Evolutionary conservation across 2,797 vertebrate genomes (phyloP).

Genomic region (Acrocephalus scirpaceus): DNA sequence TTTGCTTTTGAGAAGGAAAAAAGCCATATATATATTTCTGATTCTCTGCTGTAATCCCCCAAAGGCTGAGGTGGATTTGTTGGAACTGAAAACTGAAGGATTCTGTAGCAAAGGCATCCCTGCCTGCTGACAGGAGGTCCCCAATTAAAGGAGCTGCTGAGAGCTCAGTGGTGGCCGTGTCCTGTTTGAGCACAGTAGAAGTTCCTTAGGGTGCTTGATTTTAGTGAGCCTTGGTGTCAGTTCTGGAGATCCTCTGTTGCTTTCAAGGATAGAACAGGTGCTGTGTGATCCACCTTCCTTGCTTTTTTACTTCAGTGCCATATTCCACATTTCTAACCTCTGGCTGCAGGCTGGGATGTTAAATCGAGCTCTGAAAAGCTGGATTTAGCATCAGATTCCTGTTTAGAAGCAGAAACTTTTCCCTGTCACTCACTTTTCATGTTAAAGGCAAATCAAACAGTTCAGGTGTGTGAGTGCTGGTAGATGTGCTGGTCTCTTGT

Average conservation of each 20-base stretch:
- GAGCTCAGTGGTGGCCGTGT: background rate
- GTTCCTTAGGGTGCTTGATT: background rate
- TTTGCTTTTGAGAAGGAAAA: conserved; percentile 5
- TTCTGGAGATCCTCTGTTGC: background rate
- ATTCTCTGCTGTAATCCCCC: background rate
- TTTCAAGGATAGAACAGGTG: background rate
- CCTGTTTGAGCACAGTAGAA: background rate
- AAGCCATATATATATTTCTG: background rate
- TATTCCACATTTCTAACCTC: background rate
- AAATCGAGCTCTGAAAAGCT: background rate
- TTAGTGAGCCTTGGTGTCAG: background rate
- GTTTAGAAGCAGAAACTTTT: background rate
- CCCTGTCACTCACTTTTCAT: background rate
- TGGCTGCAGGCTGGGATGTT: background rate
- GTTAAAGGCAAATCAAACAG: background rate
- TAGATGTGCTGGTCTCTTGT: background rate
- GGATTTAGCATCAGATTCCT: background rate
- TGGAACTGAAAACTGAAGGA: background rate
- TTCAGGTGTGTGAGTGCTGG: background rate
- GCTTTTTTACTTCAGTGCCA: background rate
- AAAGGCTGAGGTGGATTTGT: background rate
- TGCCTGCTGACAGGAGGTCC: background rate
- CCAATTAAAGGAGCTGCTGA: background rate
- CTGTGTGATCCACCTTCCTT: background rate
- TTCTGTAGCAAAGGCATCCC: background rate